These are phyloP conservation scores for Wasmannia auropunctata DNA, from an alignment of 1,140 invertebrate genomes.

Conservation along the genomic window DNA sequence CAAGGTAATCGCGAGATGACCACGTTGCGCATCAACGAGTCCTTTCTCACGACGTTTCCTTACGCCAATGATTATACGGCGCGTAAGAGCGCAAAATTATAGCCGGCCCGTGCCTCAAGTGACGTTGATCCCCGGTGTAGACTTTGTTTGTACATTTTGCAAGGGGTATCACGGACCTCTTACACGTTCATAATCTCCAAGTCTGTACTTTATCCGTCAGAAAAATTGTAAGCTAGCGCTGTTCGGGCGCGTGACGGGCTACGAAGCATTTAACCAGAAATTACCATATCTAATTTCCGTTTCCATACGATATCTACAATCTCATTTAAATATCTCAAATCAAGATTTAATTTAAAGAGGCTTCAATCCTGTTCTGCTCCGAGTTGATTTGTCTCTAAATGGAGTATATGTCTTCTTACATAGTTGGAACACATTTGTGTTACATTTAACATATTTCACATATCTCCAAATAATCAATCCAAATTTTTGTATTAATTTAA, in stretches of 20 bases:
- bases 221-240: neutral
- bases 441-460: too few species aligned
- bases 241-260: neutral
- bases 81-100: constrained; percentile 39
- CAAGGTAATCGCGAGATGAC: constrained; percentile 65
- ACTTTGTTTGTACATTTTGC: constrained; percentile 55
- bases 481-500: too few species aligned
- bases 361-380: too few species aligned
- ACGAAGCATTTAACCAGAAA: constrained; percentile 13
- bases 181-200: constrained; percentile 1
- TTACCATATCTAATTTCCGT: constrained; percentile 36
- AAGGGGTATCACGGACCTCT: constrained; percentile 11
- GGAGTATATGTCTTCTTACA: too few species aligned
- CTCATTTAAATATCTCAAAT: constrained; percentile 1
- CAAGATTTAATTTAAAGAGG: neutral
- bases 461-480: too few species aligned
- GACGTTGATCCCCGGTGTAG: constrained; percentile 28
- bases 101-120: constrained; percentile 48
- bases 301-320: neutral
- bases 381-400: too few species aligned
- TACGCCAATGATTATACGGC: constrained; percentile 45
- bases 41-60: constrained; percentile 66
- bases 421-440: too few species aligned
- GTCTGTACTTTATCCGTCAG: constrained; percentile 7
- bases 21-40: constrained; percentile 64